A percentile compares a stretch with the other conserved stretches of the same genome.
Conservation (phyloP, 2,797 vertebrate species). For the Syngnathus acus region DNA sequence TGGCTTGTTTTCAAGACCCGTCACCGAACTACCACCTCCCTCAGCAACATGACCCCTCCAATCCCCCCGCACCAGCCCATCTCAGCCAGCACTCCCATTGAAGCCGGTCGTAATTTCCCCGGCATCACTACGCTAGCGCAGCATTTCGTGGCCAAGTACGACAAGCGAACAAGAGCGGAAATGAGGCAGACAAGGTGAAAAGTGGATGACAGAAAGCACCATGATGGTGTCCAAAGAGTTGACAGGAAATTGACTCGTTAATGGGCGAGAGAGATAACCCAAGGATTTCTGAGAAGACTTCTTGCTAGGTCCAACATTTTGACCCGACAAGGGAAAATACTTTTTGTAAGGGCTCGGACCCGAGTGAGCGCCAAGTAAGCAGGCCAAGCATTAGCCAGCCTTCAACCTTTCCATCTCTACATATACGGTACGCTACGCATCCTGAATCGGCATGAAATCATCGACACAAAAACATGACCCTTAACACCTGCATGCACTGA, state of each 20-base stretch:
- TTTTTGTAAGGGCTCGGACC: neutral
- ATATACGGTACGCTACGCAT: neutral
- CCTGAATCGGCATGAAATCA: neutral
- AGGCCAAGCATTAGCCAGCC: neutral
- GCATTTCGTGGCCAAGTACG: conserved; percentile 31
- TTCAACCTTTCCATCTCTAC: neutral
- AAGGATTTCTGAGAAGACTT: conserved; percentile 24
- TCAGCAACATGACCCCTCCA: conserved; percentile 39
- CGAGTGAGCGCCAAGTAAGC: neutral
- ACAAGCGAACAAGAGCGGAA: conserved; percentile 37
- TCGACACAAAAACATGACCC: neutral
- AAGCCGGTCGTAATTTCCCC: conserved; percentile 49
- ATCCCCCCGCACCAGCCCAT: neutral
- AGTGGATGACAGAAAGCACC: conserved; percentile 50
- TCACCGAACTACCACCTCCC: conserved; percentile 38
- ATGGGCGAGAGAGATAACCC: conserved; percentile 23
- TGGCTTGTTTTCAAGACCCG: conserved; percentile 51
- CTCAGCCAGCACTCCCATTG: conserved; percentile 25
- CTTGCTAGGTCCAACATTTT: conserved; percentile 22
- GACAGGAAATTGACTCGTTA: conserved; percentile 21
- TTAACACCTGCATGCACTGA: neutral
- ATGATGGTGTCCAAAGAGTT: conserved; percentile 52
- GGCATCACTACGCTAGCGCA: conserved; percentile 55
- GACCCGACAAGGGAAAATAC: neutral
- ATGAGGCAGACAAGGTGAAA: conserved; percentile 45